Percentiles rank a stretch among this genome's conserved stretches.
These are phyloP conservation scores for Mustelus asterias DNA, from an alignment of 2,113 vertebrate species.

Conservation along the genomic window DNA sequence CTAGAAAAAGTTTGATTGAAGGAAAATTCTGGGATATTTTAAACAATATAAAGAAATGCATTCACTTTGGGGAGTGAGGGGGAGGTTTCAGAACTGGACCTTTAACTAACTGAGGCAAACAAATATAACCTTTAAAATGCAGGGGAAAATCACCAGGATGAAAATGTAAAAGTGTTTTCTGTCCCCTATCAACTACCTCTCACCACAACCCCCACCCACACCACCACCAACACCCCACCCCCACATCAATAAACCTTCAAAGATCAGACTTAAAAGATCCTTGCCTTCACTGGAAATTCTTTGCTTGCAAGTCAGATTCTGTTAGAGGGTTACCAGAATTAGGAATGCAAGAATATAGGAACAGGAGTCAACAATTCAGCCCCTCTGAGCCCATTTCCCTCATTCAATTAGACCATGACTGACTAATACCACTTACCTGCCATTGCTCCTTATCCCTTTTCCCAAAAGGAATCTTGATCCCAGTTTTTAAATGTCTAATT, in stretches of 20 bases:
- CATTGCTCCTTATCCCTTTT: background rate
- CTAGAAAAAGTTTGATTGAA: background rate
- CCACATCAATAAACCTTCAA: background rate
- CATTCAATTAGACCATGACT: background rate
- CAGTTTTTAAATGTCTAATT: background rate
- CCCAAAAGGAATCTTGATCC: background rate
- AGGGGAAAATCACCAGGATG: background rate
- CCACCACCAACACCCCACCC: background rate
- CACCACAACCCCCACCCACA: no score
- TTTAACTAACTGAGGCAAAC: background rate
- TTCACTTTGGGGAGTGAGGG: background rate
- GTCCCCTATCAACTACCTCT: background rate
- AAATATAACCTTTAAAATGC: background rate
- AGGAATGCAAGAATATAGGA: background rate
- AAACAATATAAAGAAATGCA: background rate
- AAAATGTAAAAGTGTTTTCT: background rate
- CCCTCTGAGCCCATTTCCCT: background rate
- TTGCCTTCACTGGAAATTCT: background rate
- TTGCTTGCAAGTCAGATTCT: slow-evolving; percentile 10
- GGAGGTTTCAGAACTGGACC: background rate
- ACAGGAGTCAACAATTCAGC: background rate
- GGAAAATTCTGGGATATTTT: background rate
- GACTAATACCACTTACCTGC: background rate
- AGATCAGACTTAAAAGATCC: background rate
- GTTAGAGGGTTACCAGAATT: background rate